Evolutionary conservation across 2,797 vertebrate genomes (phyloP), one percentile per base, ranked within the genome.

Genomic region (Dipus sagitta): DNA sequence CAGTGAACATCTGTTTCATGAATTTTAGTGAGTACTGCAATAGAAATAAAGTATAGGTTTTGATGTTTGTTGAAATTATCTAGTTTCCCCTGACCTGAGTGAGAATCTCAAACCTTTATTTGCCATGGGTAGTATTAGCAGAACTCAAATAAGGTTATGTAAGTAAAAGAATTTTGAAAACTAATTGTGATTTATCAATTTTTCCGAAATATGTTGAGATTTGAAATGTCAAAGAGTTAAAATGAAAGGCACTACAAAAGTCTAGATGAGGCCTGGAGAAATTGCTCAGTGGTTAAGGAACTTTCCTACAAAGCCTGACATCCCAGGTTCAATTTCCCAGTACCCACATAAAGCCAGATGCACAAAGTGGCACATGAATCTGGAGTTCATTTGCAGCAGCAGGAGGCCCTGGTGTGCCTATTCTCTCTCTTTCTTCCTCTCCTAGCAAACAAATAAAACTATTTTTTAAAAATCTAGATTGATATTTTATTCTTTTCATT

Each of bases 171-270:
- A 82, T 58, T 81, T 85, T 23, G 30, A 6, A 86, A 88, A 80
- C 17, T 71, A 54, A 88, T 90, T 72, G 4, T 15, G n/a, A 26
- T 64, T 77, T 28, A 47, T 32, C 26, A 65, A 52, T 71, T 86
- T 90, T 94, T 20, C n/a, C 60, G 60, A 70, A 54, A 79, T 23
- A 90, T 9, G 1, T 2, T 78, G 79, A 34, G 7, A 90, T 80
- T 88, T 72, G 67, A 94, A 79, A 90, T 88, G 83, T 93, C 83
- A 67, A 87, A 78, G 26, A 81, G n/a, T 75, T 91, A 67, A 13
- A n/a, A 58, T 52, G 10, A 14, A 72, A 92, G 32, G 23, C 17
- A 83, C 20, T 26, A 67, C 3, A 67, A 72, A 81, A 32, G 20
- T 84, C 5, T 77, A 87, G 87, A 32, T 75, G 28, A 8, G 30